A percentile compares a stretch with the other conserved stretches of the same genome.
Conservation (phyloP, 2,888 invertebrate genomes). For the Drosophila neutralis region DNA sequence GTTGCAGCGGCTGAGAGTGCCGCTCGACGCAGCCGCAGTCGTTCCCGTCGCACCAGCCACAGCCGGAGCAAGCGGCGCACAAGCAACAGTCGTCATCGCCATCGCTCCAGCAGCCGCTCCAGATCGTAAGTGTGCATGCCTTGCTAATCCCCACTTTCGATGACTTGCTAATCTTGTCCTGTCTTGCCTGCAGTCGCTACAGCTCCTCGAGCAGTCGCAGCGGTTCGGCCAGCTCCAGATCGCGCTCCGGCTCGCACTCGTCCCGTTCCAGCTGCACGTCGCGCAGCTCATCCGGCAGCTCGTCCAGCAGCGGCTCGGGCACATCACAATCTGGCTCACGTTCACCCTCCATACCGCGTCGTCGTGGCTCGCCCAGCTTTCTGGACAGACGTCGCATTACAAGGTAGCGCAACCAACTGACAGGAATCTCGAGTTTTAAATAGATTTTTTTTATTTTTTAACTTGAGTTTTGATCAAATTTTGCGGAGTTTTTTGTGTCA, state of each 20-base stretch:
- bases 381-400: slow-evolving; percentile 96
- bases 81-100: slow-evolving; percentile 81
- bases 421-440: neutral
- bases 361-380: slow-evolving; percentile 97
- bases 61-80: slow-evolving; percentile 67
- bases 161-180: neutral
- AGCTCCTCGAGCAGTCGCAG: slow-evolving; percentile 83
- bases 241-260: slow-evolving; percentile 82
- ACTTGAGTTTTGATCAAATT: too few relatives aligned
- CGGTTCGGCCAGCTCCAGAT: slow-evolving; percentile 80
- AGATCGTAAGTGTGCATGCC: slow-evolving; percentile 76
- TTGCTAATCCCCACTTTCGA: neutral
- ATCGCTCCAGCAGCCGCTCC: slow-evolving; percentile 85
- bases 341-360: slow-evolving; percentile 95
- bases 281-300: slow-evolving; percentile 82
- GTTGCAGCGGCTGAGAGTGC: slow-evolving; percentile 83
- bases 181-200: slow-evolving; percentile 64
- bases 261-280: slow-evolving; percentile 83
- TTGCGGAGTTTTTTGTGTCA: too few relatives aligned
- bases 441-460: neutral
- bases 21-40: slow-evolving; percentile 83
- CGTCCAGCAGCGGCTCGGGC: slow-evolving; percentile 79
- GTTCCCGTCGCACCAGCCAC: slow-evolving; percentile 77
- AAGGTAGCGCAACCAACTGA: slow-evolving; percentile 88
- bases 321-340: slow-evolving; percentile 86